Percentiles rank a stretch among this genome's conserved stretches.
Evolutionary conservation across 2,113 vertebrate species (phyloP).

Genomic region (Climacteris rufus): DNA sequence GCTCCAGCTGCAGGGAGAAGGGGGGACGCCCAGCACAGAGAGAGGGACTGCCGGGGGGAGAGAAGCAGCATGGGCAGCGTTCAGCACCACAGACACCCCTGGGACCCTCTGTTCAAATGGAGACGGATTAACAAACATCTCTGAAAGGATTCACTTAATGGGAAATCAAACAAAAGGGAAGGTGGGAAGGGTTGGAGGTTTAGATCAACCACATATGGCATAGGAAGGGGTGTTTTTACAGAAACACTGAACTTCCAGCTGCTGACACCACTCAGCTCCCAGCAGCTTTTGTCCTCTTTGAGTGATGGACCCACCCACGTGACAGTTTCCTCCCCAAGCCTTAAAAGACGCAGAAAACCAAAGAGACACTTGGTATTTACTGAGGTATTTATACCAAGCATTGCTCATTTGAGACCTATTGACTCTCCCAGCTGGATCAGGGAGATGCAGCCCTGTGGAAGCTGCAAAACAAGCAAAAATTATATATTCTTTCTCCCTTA

Average conservation of each 20-base stretch:
- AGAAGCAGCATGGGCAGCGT: neutral
- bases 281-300: neutral
- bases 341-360: neutral
- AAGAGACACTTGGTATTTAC: neutral
- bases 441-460: neutral
- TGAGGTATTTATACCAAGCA: neutral
- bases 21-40: neutral
- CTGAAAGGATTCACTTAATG: neutral
- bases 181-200: neutral
- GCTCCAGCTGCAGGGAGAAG: constrained; percentile 24
- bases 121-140: neutral
- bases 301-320: neutral
- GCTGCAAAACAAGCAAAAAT: neutral
- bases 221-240: neutral
- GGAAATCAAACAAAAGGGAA: neutral
- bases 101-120: neutral
- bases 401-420: neutral
- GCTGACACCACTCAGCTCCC: neutral
- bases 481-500: neutral
- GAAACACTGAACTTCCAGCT: neutral
- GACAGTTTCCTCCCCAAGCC: neutral
- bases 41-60: neutral
- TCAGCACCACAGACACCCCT: neutral
- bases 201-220: neutral
- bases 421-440: neutral